These are phyloP conservation scores for Cygnus atratus DNA, from an alignment of 2,113 vertebrate genomes.

Conservation along the genomic window DNA sequence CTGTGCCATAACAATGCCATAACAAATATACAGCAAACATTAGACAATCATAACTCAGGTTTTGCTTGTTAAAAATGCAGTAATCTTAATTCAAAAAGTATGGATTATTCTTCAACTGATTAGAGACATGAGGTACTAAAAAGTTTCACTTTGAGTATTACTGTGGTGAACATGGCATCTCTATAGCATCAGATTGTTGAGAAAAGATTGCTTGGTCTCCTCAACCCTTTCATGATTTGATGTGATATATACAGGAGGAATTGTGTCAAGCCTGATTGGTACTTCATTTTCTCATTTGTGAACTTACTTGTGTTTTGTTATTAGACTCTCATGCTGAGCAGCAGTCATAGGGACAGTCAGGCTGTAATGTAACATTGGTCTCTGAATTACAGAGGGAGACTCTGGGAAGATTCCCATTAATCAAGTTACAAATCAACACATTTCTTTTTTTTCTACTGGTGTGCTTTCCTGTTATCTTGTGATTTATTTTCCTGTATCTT, in stretches of 20 bases:
- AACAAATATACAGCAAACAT: background rate
- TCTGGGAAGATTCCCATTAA: slow-evolving; percentile 9
- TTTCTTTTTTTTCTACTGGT: background rate
- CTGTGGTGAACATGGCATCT: background rate
- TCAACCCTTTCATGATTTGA: background rate
- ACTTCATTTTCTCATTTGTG: background rate
- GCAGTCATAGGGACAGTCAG: background rate
- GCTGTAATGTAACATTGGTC: background rate
- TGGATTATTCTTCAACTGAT: background rate
- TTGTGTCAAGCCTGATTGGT: background rate
- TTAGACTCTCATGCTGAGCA: background rate
- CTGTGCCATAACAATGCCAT: background rate
- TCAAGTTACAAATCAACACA: background rate
- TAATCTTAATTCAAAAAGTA: background rate
- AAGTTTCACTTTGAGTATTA: background rate
- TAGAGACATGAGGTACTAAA: background rate
- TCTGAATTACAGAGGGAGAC: slow-evolving; percentile 15
- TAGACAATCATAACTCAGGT: background rate
- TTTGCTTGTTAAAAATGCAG: background rate
- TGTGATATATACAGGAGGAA: background rate
- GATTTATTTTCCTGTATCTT: background rate
- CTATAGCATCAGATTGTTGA: background rate
- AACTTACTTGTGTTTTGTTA: background rate
- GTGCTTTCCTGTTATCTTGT: background rate
- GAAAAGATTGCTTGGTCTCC: background rate